A percentile compares a stretch with the other conserved stretches of the same genome.
Conservation (phyloP, 1,140 invertebrate genomes). For the Trichonephila clavipes region DNA sequence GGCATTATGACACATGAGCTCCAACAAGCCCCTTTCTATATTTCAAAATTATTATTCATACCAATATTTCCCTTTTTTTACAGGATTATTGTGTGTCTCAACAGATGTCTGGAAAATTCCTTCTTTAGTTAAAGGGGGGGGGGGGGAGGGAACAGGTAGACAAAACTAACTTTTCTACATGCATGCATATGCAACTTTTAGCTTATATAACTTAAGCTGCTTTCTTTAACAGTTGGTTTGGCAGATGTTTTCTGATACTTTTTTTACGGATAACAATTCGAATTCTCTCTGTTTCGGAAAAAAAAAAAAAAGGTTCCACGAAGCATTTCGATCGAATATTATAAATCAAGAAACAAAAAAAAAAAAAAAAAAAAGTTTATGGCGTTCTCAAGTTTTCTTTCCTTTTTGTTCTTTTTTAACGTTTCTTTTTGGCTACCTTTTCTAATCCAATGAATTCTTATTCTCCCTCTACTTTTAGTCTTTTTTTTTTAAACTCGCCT, state of each 20-base stretch:
- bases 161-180: not conserved
- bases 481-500: not conserved
- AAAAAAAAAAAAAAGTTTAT: not conserved
- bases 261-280: constrained; percentile 21
- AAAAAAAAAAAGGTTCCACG: not conserved
- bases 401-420: not conserved
- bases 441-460: not conserved
- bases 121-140: not conserved
- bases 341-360: constrained; percentile 53
- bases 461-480: not conserved
- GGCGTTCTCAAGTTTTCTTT: not conserved
- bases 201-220: too few species aligned
- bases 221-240: constrained; percentile 7
- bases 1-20: not conserved
- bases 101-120: constrained; percentile 49
- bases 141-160: not conserved
- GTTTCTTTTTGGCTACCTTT: not conserved
- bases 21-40: not conserved
- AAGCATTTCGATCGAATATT: constrained; percentile 32
- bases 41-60: not conserved
- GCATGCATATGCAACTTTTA: not conserved
- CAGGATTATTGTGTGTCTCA: not conserved
- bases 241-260: constrained; percentile 41
- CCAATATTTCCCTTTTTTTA: not conserved
- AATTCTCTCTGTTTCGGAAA: not conserved